Base-by-base conservation (phyloP, 2,888 invertebrate genomes). In the Galerucella calmariensis region DNA sequence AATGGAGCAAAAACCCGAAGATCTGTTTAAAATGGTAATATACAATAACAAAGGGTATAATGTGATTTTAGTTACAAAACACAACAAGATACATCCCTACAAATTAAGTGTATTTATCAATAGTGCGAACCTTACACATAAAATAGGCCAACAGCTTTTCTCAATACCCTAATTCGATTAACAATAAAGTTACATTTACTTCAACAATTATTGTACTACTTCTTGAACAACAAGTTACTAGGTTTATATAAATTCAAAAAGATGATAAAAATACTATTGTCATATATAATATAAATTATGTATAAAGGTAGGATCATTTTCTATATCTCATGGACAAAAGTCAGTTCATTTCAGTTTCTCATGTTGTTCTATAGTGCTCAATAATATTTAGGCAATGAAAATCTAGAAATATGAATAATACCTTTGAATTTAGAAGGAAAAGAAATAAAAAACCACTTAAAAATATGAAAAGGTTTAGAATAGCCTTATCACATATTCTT, bases 221-320 rank as follows among this genome's bases (percentile, higher is more conserved):
- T 84, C 84, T 83, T 83, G 83, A 84, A 84, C 83, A 83, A 84
- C 84, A 84, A 81, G 81, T 82, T 82, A 80, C 83, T 81, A 82
- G 58, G 79, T 81, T 84, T 83, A 83, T 84, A 84, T 83, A 78
- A 83, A 82, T 85, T 82, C 83, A 84, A 77, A 84, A 84, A 83
- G 82, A 83, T 85, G 82, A 85, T 86, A 86, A 86, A 87, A 86
- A 86, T 86, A 84, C 87, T 87, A 87, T 87, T 86, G 86, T 87
- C 87, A 84, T 84, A 86, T 82, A 81, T 81, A 80, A 80, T 82
- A 79, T 80, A 82, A 81, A 80, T 79, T 78, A 80, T 82, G 78
- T 81, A 81, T 82, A 80, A 79, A 81, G 77, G 79, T 78, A 76
- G 72, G 63, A 76, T 78, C 27, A 69, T 78, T 80, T 79, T 81